Conservation (phyloP, 2,113 vertebrate species). For the Aythya baeri region DNA sequence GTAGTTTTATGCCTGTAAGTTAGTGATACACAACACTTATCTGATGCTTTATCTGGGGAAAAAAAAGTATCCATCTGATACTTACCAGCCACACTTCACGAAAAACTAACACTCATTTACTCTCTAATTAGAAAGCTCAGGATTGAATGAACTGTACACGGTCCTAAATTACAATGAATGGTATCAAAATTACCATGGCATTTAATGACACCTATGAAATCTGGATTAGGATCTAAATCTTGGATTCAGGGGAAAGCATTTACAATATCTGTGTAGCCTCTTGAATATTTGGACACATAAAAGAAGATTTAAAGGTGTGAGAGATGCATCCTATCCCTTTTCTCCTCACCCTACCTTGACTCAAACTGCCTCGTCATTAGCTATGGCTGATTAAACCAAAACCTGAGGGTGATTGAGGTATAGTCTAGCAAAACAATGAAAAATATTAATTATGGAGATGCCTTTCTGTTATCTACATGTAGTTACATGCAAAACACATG, state of each 20-base stretch:
- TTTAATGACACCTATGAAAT: not conserved
- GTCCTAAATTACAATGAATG: not conserved
- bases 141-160: not conserved
- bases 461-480: not conserved
- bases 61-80: not conserved
- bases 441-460: not conserved
- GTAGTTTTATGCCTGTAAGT: not conserved
- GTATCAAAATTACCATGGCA: not conserved
- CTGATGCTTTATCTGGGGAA: not conserved
- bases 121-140: not conserved
- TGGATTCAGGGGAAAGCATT: not conserved
- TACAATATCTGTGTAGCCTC: not conserved
- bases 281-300: not conserved
- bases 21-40: not conserved
- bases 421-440: not conserved
- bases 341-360: not conserved
- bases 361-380: not conserved
- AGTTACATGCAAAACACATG: not conserved
- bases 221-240: not conserved
- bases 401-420: not conserved
- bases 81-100: not conserved
- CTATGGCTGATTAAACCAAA: not conserved
- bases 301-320: not conserved
- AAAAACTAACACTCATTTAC: not conserved
- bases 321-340: not conserved